Base-by-base conservation (phyloP, 2,888 invertebrate genomes). In the Gisinianus flammeolus region DNA sequence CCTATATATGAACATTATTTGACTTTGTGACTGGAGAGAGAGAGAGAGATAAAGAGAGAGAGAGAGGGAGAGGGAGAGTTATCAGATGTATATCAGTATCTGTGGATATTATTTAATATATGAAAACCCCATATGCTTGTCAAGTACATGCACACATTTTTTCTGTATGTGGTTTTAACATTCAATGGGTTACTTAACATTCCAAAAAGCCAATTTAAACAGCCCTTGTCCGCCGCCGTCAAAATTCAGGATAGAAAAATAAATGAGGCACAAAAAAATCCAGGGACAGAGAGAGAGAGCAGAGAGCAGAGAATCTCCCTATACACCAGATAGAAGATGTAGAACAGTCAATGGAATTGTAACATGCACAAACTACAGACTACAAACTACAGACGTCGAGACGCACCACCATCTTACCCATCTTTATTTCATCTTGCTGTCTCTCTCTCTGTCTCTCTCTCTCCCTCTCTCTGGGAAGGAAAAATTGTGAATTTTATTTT, bases 131-230 rank as follows among this genome's bases (percentile, higher is more conserved):
- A 44, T 16, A 16, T 54, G 19, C 54, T 16, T n/a, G 3, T n/a
- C 5, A 54, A 54, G n/a, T 3, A 54, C 16, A 54, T n/a, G n/a
- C 54, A 54, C 6, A 5, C 54, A 16, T 3, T 19, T 54, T n/a
- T n/a, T 4, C 54, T 54, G n/a, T n/a, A 54, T 44, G 16, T 16
- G 44, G 44, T n/a, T n/a, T n/a, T n/a, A n/a, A n/a, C n/a, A n/a
- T n/a, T n/a, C n/a, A n/a, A n/a, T n/a, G n/a, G 54, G 5, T 54
- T 54, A 54, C 54, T 54, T 54, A 66, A 66, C 8, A 66, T 66
- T 28, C 66, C 66, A 3, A 66, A 66, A 66, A 30, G n/a, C 66
- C 66, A 66, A 66, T 66, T 66, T 66, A 30, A 66, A 26, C 66
- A 30, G 16, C 12, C 28, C 19, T 31, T 66, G 66, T 31, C 66